Evolutionary conservation across 2,888 invertebrate genomes (phyloP), one percentile per base, ranked within the genome.

Genomic region (Agriopis aurantiaria): DNA sequence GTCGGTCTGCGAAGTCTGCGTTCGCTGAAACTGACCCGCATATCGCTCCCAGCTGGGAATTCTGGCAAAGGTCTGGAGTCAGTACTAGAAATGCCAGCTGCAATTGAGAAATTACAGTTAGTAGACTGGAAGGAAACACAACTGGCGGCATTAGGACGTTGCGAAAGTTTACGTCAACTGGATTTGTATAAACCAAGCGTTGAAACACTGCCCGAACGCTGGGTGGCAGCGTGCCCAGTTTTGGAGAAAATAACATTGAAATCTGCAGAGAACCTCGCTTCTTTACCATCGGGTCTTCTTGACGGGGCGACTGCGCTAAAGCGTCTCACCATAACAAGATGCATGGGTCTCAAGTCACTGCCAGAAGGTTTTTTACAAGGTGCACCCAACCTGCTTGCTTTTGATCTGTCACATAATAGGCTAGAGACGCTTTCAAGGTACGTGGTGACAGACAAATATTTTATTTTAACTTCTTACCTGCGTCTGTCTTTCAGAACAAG

Each of bases 231-330:
- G 6, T 60, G 60, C n/a, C 60, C 60, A 0, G 0, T 11, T 41
- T 1, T 60, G 5, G 49, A 60, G 14, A 60, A 48, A 11, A 14
- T 60, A 8, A 17, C 40, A 6, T 7, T 60, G 8, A 51, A 60
- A 60, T 49, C 49, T 6, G 60, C 60, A 14, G 49, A 49, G 0
- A n/a, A 51, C 2, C n/a, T 60, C 8, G 40, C 3, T 41, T 60
- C 41, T 11, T 7, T 60, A 6, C 60, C 60, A 2, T 33, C 23
- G 10, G 33, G 23, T 11, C 41, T 60, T 14, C 45, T 60, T 11
- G 41, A 60, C 41, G 60, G 49, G 17, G 51, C 60, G 8, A 51
- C 3, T 48, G 33, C 4, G n/a, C 60, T 60, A 6, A 60, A 60
- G 9, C 49, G 41, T 2, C 46, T 60, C 2, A 60, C 49, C 10